These are phyloP conservation scores for Platycnemis pennipes DNA, from an alignment of 2,888 invertebrate species.

Conservation along the genomic window DNA sequence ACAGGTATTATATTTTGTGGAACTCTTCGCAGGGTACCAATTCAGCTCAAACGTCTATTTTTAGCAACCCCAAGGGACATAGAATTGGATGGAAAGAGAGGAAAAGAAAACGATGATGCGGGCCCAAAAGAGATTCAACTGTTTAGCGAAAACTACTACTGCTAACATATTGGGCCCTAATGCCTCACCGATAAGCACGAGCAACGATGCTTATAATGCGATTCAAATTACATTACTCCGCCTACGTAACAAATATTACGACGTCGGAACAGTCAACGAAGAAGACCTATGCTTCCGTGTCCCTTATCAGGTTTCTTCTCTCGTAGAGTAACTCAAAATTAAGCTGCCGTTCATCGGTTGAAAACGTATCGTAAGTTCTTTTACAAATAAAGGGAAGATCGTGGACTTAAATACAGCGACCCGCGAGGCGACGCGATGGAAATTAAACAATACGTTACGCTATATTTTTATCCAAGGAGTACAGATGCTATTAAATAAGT, in stretches of 20 bases:
- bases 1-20: too few relatives aligned
- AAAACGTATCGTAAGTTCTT: neutral
- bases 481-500: too few relatives aligned
- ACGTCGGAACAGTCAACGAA: neutral
- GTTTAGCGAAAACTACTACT: neutral
- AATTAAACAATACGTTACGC: too few relatives aligned
- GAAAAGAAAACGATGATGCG: too few relatives aligned
- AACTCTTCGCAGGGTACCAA: too few relatives aligned
- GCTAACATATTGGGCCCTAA: neutral
- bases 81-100: too few relatives aligned
- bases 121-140: too few relatives aligned
- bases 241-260: neutral
- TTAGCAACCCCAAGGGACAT: too few relatives aligned
- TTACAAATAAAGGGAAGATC: neutral
- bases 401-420: too few relatives aligned
- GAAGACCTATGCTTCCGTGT: neutral
- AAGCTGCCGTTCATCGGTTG: neutral
- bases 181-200: neutral
- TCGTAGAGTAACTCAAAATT: neutral
- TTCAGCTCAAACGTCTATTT: too few relatives aligned
- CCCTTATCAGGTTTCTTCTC: neutral
- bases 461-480: too few relatives aligned
- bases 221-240: neutral
- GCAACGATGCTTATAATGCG: neutral
- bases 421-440: too few relatives aligned